Evolutionary conservation across 2,888 invertebrate species (phyloP), one percentile per base, ranked within the genome.

Genomic region (Petrophora chlorosata): DNA sequence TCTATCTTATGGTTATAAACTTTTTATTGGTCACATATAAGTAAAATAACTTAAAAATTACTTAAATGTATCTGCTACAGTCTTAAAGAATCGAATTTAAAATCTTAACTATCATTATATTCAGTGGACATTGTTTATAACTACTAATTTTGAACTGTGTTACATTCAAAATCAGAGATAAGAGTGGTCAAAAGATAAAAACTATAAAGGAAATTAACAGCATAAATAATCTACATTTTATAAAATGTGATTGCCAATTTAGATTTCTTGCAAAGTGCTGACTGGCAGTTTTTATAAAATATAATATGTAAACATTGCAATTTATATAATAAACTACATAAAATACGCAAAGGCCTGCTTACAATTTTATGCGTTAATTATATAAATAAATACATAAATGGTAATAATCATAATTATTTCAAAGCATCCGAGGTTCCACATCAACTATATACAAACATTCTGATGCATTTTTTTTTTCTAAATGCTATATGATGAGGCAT

Each of bases 11-110:
- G 60, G 68, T 78, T 79, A 76, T 76, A 79, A 79, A 79, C 70
- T 44, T 38, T 49, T 74, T 80, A 81, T 88, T 88, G 86, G 89
- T 89, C 89, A 88, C 78, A 73, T 70, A 76, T 76, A 85, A 83
- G 76, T 87, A 85, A 87, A 87, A 85, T 76, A 78, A 82, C 72
- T 77, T 75, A 77, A 55, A 77, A 72, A 82, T 76, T 76, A 79
- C 73, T 74, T 78, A 75, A 75, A 76, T 70, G 73, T 80, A 80
- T 77, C 65, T 65, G 57, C 46, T 80, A 45, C 38, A 33, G 82
- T 84, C 82, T 84, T 77, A 74, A 71, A 69, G 74, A 79, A 79
- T 75, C 66, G 61, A 70, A 73, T 41, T 70, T 70, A 56, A 61
- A 67, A 69, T 65, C 66, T 65, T 67, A 72, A 57, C 63, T 66